Percentiles rank a stretch among this genome's conserved stretches.
These are phyloP conservation scores for Conopomorpha cramerella DNA, from an alignment of 1,140 invertebrate genomes.

Conservation along the genomic window DNA sequence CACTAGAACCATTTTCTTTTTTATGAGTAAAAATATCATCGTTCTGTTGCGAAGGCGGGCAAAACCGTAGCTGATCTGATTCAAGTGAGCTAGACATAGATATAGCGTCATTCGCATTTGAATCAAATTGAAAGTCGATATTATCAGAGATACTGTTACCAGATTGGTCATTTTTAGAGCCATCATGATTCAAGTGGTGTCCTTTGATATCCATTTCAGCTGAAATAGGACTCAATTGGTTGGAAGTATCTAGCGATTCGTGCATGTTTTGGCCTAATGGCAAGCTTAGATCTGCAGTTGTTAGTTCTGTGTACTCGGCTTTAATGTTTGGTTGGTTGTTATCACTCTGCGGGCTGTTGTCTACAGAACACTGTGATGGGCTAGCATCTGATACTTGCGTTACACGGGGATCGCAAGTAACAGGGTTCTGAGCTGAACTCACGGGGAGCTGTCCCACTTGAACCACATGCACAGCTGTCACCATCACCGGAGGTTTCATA, in stretches of 20 bases:
- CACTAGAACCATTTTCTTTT: slow-evolving; percentile 21
- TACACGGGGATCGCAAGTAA: slow-evolving; percentile 46
- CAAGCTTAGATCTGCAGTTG: slow-evolving; percentile 39
- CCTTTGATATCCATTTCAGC: too few species aligned
- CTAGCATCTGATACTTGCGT: slow-evolving; percentile 45
- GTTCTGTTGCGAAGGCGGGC: slow-evolving; percentile 5
- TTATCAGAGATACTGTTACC: slow-evolving; percentile 16
- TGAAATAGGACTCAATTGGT: background rate
- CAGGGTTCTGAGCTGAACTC: slow-evolving; percentile 47
- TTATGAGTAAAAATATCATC: slow-evolving; percentile 10
- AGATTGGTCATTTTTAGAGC: background rate
- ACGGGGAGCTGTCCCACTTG: slow-evolving; percentile 54
- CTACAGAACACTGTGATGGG: slow-evolving; percentile 39
- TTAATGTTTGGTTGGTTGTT: slow-evolving; percentile 26
- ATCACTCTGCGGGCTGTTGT: slow-evolving; percentile 31
- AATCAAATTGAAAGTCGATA: slow-evolving; percentile 24
- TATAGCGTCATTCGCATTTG: slow-evolving; percentile 11
- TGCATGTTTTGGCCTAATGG: slow-evolving; percentile 29
- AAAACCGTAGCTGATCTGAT: background rate
- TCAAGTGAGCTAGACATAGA: background rate
- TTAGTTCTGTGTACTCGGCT: slow-evolving; percentile 47
- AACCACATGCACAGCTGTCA: slow-evolving; percentile 41
- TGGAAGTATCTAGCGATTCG: background rate
- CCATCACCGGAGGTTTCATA: slow-evolving; percentile 20
- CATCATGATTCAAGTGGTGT: too few species aligned